Percentiles rank a stretch among this genome's conserved stretches.
phyloP scores from a whole-genome alignment of 30 jellyfish, hydroid and myxozoan species.

The Catostylus mosaicus region DNA sequence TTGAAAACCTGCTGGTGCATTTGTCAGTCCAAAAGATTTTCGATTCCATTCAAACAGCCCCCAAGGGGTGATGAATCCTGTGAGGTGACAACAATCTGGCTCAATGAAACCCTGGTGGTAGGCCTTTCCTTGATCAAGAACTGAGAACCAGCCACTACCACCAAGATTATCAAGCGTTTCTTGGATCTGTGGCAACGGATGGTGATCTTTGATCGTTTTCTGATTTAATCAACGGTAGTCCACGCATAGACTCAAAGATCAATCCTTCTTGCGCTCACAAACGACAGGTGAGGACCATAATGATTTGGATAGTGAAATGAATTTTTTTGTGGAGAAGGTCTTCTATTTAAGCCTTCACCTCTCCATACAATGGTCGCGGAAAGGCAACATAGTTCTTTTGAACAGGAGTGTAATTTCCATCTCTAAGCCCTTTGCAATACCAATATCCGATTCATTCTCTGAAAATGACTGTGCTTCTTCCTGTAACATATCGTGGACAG shows the following conservation, averaged over 20 bases:
- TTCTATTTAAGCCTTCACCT: constrained; percentile 28
- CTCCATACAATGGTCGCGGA: constrained; percentile 34
- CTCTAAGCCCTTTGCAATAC: constrained; percentile 3
- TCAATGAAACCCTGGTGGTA: constrained; percentile 62
- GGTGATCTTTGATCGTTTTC: constrained; percentile 29
- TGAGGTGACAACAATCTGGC: constrained; percentile 35
- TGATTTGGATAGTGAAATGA: not conserved
- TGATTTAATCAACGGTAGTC: too few species aligned
- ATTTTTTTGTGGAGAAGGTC: constrained; percentile 12
- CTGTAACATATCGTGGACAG: not conserved
- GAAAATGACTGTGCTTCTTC: constrained; percentile 5
- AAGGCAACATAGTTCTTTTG: constrained; percentile 12
- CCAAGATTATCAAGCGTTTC: constrained; percentile 39
- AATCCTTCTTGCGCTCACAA: constrained; percentile 35
- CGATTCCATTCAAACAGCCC: constrained; percentile 70
- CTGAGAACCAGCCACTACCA: constrained; percentile 57
- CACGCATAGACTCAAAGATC: constrained; percentile 43
- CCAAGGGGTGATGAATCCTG: constrained; percentile 12
- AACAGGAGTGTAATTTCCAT: constrained; percentile 27
- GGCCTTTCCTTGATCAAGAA: constrained; percentile 59
- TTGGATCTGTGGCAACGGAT: constrained; percentile 24
- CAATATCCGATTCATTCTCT: not conserved
- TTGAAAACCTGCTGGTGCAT: constrained; percentile 38
- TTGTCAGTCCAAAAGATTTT: constrained; percentile 37
- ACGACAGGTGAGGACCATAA: constrained; percentile 27